Conservation (phyloP, 2,113 vertebrate species). For the Ciconia maguari region DNA sequence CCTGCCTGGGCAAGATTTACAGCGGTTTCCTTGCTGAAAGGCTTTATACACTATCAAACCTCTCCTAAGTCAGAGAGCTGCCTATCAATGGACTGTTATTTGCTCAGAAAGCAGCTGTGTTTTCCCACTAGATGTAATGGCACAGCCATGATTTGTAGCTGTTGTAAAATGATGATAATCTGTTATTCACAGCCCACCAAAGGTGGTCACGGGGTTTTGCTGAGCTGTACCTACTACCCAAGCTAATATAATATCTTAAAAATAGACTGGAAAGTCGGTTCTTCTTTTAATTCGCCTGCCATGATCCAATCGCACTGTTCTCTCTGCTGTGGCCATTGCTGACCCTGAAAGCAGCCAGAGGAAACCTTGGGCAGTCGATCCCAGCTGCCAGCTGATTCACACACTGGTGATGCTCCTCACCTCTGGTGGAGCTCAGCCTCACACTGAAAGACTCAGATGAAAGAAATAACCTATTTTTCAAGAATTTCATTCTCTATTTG, state of each 20-base stretch:
- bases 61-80: constrained; percentile 6
- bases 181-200: not conserved
- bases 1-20: constrained; percentile 45
- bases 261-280: not conserved
- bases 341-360: not conserved
- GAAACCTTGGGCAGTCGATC: not conserved
- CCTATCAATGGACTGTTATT: not conserved
- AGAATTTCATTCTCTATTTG: not conserved
- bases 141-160: constrained; percentile 7
- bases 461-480: not conserved
- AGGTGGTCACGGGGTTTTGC: not conserved
- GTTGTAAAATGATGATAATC: constrained; percentile 29
- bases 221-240: not conserved
- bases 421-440: constrained; percentile 11
- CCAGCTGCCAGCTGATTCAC: not conserved
- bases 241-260: not conserved
- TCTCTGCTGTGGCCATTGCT: not conserved
- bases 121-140: constrained; percentile 11
- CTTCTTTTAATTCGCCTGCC: not conserved
- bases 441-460: not conserved
- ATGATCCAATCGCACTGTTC: not conserved
- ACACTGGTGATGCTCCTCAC: not conserved
- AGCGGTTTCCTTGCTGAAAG: not conserved
- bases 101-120: constrained; percentile 43
- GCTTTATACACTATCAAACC: constrained; percentile 23